Percentiles rank a stretch among this genome's conserved stretches.
Conservation (phyloP, 2,797 vertebrate genomes). For the Sebastes flavidus region DNA sequence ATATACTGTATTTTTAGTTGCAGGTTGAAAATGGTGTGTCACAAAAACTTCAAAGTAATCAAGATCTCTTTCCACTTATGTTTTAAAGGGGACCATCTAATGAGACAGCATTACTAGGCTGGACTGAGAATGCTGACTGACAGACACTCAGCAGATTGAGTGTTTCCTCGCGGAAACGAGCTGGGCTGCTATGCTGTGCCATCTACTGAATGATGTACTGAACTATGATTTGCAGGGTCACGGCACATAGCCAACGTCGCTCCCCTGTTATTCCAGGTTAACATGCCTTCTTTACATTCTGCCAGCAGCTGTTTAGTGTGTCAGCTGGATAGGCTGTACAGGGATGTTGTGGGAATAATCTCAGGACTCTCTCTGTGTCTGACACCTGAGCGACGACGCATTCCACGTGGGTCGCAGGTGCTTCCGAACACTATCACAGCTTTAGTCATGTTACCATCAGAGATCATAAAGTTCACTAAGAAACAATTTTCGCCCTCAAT, state of each 20-base stretch:
- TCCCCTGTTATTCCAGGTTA: constrained; percentile 15
- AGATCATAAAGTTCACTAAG: background rate
- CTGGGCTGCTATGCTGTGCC: background rate
- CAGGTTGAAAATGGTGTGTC: background rate
- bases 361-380: background rate
- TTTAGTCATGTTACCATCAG: background rate
- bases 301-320: constrained; percentile 1
- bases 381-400: background rate
- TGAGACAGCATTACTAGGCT: background rate
- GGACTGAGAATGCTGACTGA: constrained; percentile 27
- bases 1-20: background rate
- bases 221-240: constrained; percentile 4
- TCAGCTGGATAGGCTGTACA: background rate
- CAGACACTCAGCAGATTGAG: constrained; percentile 32
- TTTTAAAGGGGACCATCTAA: constrained; percentile 15
- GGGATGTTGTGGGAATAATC: constrained; percentile 2
- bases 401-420: background rate
- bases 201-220: constrained; percentile 10
- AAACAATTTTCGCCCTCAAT: background rate
- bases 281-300: background rate
- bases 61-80: constrained; percentile 9
- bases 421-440: background rate
- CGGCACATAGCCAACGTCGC: background rate
- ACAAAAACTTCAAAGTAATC: constrained; percentile 12
- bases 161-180: constrained; percentile 28